Evolutionary conservation across 1,140 invertebrate species (phyloP), one percentile per base, ranked within the genome.

Genomic region (Penaeus vannamei): DNA sequence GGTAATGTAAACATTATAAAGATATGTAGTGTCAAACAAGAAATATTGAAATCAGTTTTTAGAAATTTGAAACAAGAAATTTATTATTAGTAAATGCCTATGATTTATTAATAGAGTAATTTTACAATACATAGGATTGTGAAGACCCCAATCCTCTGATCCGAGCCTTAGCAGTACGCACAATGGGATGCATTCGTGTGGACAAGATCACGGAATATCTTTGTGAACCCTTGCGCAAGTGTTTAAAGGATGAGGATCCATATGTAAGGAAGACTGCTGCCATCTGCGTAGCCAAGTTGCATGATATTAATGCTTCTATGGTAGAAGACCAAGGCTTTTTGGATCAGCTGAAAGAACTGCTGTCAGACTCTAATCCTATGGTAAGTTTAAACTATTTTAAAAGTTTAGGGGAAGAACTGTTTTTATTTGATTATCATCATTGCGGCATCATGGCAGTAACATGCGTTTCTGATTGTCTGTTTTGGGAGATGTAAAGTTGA

Each of bases 341-440:
- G 64, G 99, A 99, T 93, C 97, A 99, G 92, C 94, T 99, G 22
- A 98, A 98, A 93, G 99, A 99, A 94, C 94, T 99, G 61, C 93
- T 99, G 17, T 99, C 98, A 36, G 99, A 99, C 94, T 99, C 98
- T 0, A 99, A 99, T 94, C 99, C 99, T n/a, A 99, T 99, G 99
- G 99, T 96, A 94, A 92, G 91, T 91, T 23, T 26, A 53, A 20
- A 17, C 5, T 81, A 19, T 59, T n/a, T 81, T 23, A 20, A 76
- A 36, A 32, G n/a, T 36, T 32, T 72, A 23, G n/a, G 19, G 64
- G 19, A 69, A 69, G 19, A 69, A 19, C 64, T 69, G 64, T 19
- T 32, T 72, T 14, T 76, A 19, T 76, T 29, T 53, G 53, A 53
- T 53, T 53, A 53, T 14, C 53, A 42, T 17, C 53, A 12, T 53